phyloP scores from a whole-genome alignment of 1,140 invertebrate species.

The Hypsibius dujardini region DNA sequence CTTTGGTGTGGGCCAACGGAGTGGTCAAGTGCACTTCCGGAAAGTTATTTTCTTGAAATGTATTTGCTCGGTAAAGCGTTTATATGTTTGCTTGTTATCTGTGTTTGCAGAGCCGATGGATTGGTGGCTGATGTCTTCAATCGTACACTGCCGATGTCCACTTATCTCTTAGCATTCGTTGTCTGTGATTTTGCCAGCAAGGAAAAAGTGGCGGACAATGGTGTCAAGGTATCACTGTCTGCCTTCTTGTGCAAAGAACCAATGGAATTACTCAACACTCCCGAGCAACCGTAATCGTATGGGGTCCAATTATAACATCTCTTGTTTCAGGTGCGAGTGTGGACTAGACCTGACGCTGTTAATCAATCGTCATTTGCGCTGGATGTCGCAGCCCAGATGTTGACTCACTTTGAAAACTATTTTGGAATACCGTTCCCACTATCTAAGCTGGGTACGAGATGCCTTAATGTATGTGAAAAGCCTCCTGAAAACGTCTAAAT shows the following conservation, averaged over 20 bases:
- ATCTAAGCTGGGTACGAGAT: conserved; percentile 48
- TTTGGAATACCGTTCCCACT: conserved; percentile 64
- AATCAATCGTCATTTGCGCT: conserved; percentile 61
- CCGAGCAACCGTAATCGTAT: too few species aligned
- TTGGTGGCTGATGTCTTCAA: conserved; percentile 45
- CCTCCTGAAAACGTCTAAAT: not conserved
- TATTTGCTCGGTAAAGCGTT: not conserved
- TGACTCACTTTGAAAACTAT: conserved; percentile 67
- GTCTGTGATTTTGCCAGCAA: conserved; percentile 57
- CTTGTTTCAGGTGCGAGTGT: conserved; percentile 50
- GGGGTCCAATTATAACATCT: not conserved
- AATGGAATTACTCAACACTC: too few species aligned
- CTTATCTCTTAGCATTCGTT: conserved; percentile 62
- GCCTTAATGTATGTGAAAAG: conserved; percentile 21
- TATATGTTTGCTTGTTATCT: not conserved
- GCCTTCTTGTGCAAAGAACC: conserved; percentile 13
- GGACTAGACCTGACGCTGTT: conserved; percentile 57
- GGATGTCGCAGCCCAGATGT: conserved; percentile 49
- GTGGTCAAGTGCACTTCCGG: not conserved
- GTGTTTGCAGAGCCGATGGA: conserved; percentile 1
- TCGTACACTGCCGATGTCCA: conserved; percentile 60
- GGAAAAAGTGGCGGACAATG: conserved; percentile 42
- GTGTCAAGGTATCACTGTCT: conserved; percentile 25
- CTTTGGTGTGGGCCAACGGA: conserved; percentile 2
- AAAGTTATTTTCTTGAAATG: not conserved